A percentile compares a stretch with the other conserved stretches of the same genome.
These are phyloP conservation scores for Ceyx melanurus DNA, from an alignment of 2,113 vertebrate species.

Conservation along the genomic window DNA sequence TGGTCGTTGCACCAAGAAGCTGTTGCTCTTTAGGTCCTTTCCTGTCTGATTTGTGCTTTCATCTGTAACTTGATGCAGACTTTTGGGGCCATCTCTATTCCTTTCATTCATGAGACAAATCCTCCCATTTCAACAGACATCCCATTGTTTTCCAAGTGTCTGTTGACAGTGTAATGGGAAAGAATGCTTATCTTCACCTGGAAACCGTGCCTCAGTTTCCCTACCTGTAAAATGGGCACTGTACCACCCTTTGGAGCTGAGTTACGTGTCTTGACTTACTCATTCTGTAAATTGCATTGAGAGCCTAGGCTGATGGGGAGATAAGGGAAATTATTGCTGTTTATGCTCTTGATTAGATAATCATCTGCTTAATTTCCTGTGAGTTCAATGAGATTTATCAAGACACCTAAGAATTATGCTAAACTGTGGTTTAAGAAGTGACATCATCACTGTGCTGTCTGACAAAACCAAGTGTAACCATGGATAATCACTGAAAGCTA, in stretches of 20 bases:
- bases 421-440: slow-evolving; percentile 32
- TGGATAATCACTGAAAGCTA: not conserved
- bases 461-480: not conserved
- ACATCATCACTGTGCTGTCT: slow-evolving; percentile 19
- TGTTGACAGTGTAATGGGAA: not conserved
- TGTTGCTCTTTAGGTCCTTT: not conserved
- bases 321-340: slow-evolving; percentile 66
- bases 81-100: not conserved
- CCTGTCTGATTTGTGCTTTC: not conserved
- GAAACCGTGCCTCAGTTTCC: slow-evolving; percentile 29
- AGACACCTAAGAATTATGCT: slow-evolving; percentile 54
- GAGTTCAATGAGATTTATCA: slow-evolving; percentile 48
- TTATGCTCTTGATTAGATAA: slow-evolving; percentile 65
- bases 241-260: not conserved
- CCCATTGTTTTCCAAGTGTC: not conserved
- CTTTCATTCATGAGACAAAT: not conserved
- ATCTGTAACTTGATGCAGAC: not conserved
- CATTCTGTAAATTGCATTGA: slow-evolving; percentile 50
- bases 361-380: slow-evolving; percentile 69
- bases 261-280: not conserved
- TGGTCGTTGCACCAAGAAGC: accelerated
- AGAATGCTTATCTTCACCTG: not conserved
- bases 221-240: not conserved
- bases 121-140: not conserved
- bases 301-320: slow-evolving; percentile 43